Evolutionary conservation across 2,888 invertebrate species (phyloP).

Genomic region (Aphrophora alni): DNA sequence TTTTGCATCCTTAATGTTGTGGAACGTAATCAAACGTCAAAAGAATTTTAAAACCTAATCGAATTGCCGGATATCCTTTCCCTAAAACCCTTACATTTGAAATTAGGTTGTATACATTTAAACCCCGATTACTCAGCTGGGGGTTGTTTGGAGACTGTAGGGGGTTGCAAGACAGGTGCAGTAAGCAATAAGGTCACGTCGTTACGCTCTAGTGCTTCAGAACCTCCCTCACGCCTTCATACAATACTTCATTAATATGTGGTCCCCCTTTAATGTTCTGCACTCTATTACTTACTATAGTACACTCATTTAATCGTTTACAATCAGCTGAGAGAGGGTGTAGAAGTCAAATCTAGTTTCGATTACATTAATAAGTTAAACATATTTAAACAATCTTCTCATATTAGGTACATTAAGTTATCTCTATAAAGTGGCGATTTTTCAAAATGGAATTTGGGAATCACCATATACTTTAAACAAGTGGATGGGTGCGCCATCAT

Average conservation of each 20-base stretch:
- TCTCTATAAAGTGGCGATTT: too few species aligned
- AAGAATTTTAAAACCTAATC: neutral
- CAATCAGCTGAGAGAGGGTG: neutral
- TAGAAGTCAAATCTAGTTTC: constrained; percentile 31
- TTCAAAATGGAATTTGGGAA: too few species aligned
- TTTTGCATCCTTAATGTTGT: neutral
- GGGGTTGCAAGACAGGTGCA: neutral
- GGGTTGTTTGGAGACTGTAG: neutral
- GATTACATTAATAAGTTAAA: too few species aligned
- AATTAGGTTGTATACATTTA: neutral
- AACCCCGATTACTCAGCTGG: neutral
- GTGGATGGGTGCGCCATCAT: too few species aligned
- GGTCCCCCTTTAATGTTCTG: neutral
- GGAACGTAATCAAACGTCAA: neutral
- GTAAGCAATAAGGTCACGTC: neutral
- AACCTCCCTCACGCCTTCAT: neutral
- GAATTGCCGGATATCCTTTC: neutral
- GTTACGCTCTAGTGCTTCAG: neutral
- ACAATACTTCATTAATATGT: neutral
- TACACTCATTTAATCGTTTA: neutral
- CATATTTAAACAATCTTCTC: too few species aligned
- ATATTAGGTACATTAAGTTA: too few species aligned
- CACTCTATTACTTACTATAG: neutral
- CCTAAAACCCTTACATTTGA: neutral
- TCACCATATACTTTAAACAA: too few species aligned